phyloP scores from a whole-genome alignment of 2,888 invertebrate genomes.

The Lasioglossum calceatum region DNA sequence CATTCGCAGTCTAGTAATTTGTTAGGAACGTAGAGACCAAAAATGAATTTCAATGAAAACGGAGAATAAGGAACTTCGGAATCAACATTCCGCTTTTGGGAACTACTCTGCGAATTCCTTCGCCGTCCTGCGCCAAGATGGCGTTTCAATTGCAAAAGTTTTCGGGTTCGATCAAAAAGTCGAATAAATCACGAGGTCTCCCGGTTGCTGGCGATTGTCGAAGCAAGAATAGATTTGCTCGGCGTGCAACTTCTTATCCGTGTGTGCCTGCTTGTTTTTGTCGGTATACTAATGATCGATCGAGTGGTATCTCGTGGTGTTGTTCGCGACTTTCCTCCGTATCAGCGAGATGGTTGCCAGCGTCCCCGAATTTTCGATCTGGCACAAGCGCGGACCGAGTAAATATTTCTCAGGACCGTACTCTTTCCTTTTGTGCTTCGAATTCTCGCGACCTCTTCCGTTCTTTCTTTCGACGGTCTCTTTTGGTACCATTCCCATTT shows the following conservation, averaged over 20 bases:
- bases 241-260: constrained; percentile 53
- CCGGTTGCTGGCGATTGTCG: not conserved
- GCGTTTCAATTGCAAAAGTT: not conserved
- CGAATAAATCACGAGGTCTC: not conserved
- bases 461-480: not conserved
- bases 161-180: not conserved
- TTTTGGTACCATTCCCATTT: not conserved
- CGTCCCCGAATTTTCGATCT: constrained; percentile 39
- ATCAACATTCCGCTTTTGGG: not conserved
- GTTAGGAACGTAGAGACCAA: not conserved
- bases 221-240: constrained; percentile 35
- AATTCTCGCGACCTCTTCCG: not conserved
- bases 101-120: not conserved
- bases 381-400: constrained; percentile 41
- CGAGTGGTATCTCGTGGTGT: constrained; percentile 31
- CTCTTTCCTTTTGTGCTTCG: not conserved
- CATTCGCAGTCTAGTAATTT: no score
- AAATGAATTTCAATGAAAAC: not conserved
- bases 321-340: constrained; percentile 38
- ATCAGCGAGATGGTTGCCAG: constrained; percentile 38
- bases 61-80: not conserved
- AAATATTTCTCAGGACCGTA: constrained; percentile 41
- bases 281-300: constrained; percentile 32
- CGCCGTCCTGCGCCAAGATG: not conserved
- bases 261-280: constrained; percentile 47